Percentiles rank a stretch among this genome's conserved stretches.
These are phyloP conservation scores for Matsumurasca onukii DNA, from an alignment of 1,140 invertebrate genomes.

Conservation along the genomic window DNA sequence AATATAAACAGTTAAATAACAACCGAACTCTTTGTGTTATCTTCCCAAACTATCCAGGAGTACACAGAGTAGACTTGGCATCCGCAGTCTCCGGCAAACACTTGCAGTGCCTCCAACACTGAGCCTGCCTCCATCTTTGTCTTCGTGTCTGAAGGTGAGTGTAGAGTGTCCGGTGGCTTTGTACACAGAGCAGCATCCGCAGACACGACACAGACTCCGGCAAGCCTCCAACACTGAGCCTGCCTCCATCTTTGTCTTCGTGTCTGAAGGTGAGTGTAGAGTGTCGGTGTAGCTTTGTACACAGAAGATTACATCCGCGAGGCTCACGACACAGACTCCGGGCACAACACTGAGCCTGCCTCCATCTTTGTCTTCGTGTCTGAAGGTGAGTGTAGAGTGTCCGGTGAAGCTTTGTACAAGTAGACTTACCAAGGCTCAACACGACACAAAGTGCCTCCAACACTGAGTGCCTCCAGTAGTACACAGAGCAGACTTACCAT, in stretches of 20 bases:
- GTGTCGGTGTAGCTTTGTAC: too few species aligned
- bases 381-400: too few species aligned
- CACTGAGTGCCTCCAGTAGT: too few species aligned
- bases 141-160: slow-evolving; percentile 83
- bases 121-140: slow-evolving; percentile 86
- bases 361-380: slow-evolving; percentile 88
- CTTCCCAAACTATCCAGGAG: too few species aligned
- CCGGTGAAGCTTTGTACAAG: too few species aligned
- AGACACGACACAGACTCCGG: slow-evolving; percentile 83
- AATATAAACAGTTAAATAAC: too few species aligned
- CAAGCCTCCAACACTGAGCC: slow-evolving; percentile 88
- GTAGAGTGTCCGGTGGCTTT: too few species aligned
- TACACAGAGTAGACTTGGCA: slow-evolving; percentile 81
- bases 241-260: slow-evolving; percentile 85
- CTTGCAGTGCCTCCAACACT: slow-evolving; percentile 85
- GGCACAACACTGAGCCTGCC: slow-evolving; percentile 86
- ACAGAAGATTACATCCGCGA: slow-evolving; percentile 81
- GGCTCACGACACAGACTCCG: slow-evolving; percentile 81
- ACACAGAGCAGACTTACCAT: slow-evolving; percentile 82
- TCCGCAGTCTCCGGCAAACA: slow-evolving; percentile 86
- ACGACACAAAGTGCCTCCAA: too few species aligned
- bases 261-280: slow-evolving; percentile 83
- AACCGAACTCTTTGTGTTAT: too few species aligned
- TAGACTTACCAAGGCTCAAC: too few species aligned
- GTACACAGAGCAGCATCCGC: slow-evolving; percentile 80